Conservation (phyloP, 2,113 vertebrate species). For the Typhlomys cinereus region DNA sequence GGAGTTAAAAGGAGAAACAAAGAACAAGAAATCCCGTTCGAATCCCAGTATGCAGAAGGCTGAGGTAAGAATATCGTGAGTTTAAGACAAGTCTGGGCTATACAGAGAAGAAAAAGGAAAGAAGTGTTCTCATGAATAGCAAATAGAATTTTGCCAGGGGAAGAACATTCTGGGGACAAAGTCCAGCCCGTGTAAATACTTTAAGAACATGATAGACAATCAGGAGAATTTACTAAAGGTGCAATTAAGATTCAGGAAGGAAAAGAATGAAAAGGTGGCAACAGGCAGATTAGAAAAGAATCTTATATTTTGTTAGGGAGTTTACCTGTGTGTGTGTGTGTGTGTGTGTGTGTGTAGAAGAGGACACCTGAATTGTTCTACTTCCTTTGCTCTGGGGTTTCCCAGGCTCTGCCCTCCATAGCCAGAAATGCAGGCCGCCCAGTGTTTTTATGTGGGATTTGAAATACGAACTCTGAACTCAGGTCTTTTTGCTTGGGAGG, state of each 20-base stretch:
- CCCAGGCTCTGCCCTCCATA: no score
- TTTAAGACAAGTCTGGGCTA: background rate
- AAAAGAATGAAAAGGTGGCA: conserved; percentile 1
- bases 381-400: no score
- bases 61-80: background rate
- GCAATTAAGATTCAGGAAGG: background rate
- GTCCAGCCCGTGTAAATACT: background rate
- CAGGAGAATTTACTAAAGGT: background rate
- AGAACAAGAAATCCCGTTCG: background rate
- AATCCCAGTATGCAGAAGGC: background rate
- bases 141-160: conserved; percentile 1
- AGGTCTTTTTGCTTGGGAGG: no score
- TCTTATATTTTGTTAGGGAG: background rate
- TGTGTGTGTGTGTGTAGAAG: no score
- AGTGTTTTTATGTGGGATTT: no score
- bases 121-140: background rate
- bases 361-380: no score
- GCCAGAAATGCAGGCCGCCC: no score
- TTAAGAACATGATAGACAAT: conserved; percentile 3
- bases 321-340: no score
- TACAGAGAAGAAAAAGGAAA: background rate
- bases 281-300: background rate
- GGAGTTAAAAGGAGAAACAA: background rate
- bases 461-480: no score
- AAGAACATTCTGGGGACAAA: background rate